These are phyloP conservation scores for Crotophaga sulcirostris DNA, from an alignment of 2,113 vertebrate genomes.

Conservation along the genomic window DNA sequence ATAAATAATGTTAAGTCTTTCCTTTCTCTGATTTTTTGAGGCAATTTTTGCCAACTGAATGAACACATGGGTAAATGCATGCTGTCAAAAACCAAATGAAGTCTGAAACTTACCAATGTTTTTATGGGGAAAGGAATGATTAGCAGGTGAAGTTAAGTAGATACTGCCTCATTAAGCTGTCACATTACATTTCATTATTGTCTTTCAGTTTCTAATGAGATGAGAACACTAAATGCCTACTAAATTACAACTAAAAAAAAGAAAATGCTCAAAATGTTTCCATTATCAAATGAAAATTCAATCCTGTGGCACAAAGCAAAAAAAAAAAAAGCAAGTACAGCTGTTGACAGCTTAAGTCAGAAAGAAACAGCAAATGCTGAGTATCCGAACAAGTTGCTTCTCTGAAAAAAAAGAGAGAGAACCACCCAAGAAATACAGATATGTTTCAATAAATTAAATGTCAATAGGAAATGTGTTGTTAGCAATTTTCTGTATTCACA, in stretches of 20 bases:
- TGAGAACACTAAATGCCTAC: constrained; percentile 7
- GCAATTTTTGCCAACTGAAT: neutral
- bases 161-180: constrained; percentile 33
- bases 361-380: neutral
- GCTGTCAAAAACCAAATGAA: neutral
- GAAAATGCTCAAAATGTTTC: neutral
- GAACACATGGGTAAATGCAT: neutral
- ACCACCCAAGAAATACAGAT: neutral
- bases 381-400: neutral
- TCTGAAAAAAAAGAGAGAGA: neutral
- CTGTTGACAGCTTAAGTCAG: neutral
- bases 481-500: neutral
- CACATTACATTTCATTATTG: constrained; percentile 14
- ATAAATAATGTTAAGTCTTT: neutral
- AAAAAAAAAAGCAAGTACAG: neutral
- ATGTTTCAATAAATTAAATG: neutral
- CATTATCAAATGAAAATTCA: neutral
- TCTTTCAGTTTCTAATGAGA: constrained; percentile 20
- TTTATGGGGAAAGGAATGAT: neutral
- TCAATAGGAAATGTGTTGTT: neutral
- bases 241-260: neutral
- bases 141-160: constrained; percentile 19
- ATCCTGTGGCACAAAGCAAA: neutral
- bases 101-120: neutral
- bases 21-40: neutral